Evolutionary conservation across 2,797 vertebrate species (phyloP).

Genomic region (Mus spretus): DNA sequence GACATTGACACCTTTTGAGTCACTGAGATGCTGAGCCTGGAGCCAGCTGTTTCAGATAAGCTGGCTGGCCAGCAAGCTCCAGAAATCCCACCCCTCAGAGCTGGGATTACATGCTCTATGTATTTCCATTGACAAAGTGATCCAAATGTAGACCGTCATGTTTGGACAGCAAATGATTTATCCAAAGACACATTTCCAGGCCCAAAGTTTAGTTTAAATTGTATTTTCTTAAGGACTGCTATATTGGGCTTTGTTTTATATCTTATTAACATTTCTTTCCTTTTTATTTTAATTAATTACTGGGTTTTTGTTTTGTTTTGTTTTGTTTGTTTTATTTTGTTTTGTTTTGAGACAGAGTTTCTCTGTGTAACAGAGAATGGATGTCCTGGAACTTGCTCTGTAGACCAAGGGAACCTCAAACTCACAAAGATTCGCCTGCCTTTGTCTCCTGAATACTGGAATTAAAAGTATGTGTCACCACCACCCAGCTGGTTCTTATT

Average conservation of each 20-base stretch:
- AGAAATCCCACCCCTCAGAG: not conserved
- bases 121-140: not conserved
- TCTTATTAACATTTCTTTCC: conserved; percentile 1
- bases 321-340: not conserved
- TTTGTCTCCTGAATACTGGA: not conserved
- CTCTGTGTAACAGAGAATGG: not conserved
- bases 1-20: not conserved
- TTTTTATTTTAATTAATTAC: not conserved
- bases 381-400: not conserved
- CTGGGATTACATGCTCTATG: not conserved
- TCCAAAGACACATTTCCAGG: not conserved
- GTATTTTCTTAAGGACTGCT: not conserved
- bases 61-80: not conserved
- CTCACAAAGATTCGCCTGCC: not conserved
- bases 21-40: not conserved
- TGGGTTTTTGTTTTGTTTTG: not conserved
- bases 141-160: not conserved
- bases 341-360: not conserved
- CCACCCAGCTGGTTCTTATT: not conserved
- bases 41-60: not conserved
- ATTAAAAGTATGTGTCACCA: not conserved
- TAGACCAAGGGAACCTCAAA: not conserved
- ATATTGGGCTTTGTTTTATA: not conserved
- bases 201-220: not conserved
- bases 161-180: not conserved